phyloP scores from a whole-genome alignment of 2,888 invertebrate genomes.

The Ypsolopha scabrella region DNA sequence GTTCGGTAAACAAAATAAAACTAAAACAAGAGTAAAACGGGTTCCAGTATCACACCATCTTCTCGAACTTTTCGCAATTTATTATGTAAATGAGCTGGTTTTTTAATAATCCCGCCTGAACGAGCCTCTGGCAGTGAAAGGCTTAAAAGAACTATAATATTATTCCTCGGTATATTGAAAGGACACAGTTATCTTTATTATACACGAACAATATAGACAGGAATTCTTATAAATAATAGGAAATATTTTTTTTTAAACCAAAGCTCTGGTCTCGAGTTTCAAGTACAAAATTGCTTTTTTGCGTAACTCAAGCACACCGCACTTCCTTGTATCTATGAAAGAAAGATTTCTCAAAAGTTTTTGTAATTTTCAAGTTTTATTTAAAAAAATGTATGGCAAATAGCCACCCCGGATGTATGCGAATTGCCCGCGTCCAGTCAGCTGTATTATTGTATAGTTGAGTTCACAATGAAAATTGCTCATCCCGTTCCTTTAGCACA shows the following conservation, averaged over 20 bases:
- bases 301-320: conserved; percentile 11
- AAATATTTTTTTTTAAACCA: no score
- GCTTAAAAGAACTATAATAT: neutral
- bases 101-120: conserved; percentile 20
- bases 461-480: conserved; percentile 65
- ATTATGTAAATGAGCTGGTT: conserved; percentile 23
- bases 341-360: conserved; percentile 21
- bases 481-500: conserved; percentile 33
- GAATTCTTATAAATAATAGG: neutral
- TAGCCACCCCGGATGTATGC: conserved; percentile 66
- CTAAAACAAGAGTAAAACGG: neutral
- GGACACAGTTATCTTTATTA: no score
- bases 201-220: no score
- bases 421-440: conserved; percentile 61
- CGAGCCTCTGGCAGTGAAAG: conserved; percentile 18
- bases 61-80: conserved; percentile 15
- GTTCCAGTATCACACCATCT: conserved; percentile 5
- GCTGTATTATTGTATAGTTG: conserved; percentile 56
- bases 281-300: neutral
- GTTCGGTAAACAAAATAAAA: neutral
- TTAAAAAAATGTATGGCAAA: conserved; percentile 39
- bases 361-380: conserved; percentile 45
- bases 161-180: no score
- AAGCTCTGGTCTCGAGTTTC: neutral
- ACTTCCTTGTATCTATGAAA: conserved; percentile 27